Base-by-base conservation (phyloP, 1,140 invertebrate species). In the Hylyphantes graminicola region DNA sequence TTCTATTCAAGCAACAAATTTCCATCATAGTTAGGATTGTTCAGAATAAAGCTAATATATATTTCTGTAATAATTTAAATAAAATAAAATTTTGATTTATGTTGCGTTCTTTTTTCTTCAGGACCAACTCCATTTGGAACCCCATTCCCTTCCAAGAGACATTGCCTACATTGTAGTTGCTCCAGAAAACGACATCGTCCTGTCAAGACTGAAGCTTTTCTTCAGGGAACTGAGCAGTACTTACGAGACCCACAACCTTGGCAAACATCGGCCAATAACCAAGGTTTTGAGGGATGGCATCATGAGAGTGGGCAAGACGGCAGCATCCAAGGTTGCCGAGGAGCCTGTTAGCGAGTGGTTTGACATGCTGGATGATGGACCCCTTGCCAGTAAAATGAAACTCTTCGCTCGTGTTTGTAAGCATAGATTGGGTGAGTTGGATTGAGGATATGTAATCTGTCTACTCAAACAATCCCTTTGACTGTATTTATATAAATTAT, bases 81-180 rank as follows among this genome's bases (percentile, higher is more conserved):
- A 35, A 1, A 35, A 35, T 65, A 9, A 2, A 65, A 65, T 12
- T 21, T 19, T 21, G 11, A 53, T 70, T 17, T 19, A 17, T 17
- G 0, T 17, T 70, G 19, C 51, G 11, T 70, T 19, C 17, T 72
- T 70, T 70, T 63, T n/a, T 15, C 17, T 55, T 11, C 75, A 85
- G 83, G 97, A 99, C 89, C 96, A 97, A 88, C 91, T 98, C 0
- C 91, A 96, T 0, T 90, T 99, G 4, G 97, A 99, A 89, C 98
- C 98, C 0, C 98, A 97, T 89, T 94, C 96, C 10, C 95, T 96
- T 88, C 92, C 94, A 0, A 92, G 97, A 50, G 97, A 99, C 89
- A 93, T 99, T 3, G 96, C 96, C 5, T 99, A 99, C 88, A 92
- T 99, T 54, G 96, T 98, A 9, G 92, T 99, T 0, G 94, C 96